phyloP scores from a whole-genome alignment of 1,140 invertebrate species.

The Glomeris maerens region DNA sequence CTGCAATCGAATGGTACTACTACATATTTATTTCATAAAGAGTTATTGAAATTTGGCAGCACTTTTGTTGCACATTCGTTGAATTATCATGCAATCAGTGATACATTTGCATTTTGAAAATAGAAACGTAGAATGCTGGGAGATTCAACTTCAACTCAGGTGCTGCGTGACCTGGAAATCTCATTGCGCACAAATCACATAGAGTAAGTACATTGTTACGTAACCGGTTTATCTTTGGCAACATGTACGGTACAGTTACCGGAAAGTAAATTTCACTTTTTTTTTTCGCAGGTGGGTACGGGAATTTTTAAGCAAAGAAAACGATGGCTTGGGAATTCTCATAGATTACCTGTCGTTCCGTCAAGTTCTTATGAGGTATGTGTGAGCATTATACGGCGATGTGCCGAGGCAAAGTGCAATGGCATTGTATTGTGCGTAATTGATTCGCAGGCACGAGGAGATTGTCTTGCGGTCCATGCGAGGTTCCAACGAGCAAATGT shows the following conservation, averaged over 20 bases:
- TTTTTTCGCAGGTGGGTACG: constrained; percentile 74
- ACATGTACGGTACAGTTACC: no score
- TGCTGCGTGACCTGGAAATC: constrained; percentile 93
- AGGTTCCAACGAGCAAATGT: constrained; percentile 6
- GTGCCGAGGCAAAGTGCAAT: not conserved
- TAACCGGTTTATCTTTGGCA: not conserved
- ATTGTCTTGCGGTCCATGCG: constrained; percentile 37
- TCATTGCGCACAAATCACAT: constrained; percentile 97
- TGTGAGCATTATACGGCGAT: not conserved
- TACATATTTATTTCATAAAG: no score
- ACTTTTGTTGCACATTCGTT: no score
- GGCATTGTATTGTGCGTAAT: not conserved
- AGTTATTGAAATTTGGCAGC: no score
- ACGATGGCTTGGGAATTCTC: constrained; percentile 87
- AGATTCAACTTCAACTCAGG: constrained; percentile 94
- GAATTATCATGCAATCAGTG: no score
- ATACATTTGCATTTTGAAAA: no score
- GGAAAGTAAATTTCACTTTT: no score
- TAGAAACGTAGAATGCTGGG: constrained; percentile 94
- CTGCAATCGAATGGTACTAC: no score
- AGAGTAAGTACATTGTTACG: constrained; percentile 54
- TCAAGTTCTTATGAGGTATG: constrained; percentile 65
- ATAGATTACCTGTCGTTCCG: constrained; percentile 94
- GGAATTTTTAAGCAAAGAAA: constrained; percentile 90
- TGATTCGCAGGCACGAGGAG: constrained; percentile 49